A percentile compares a stretch with the other conserved stretches of the same genome.
These are phyloP conservation scores for Euwallacea fornicatus DNA, from an alignment of 1,140 invertebrate species.

Conservation along the genomic window DNA sequence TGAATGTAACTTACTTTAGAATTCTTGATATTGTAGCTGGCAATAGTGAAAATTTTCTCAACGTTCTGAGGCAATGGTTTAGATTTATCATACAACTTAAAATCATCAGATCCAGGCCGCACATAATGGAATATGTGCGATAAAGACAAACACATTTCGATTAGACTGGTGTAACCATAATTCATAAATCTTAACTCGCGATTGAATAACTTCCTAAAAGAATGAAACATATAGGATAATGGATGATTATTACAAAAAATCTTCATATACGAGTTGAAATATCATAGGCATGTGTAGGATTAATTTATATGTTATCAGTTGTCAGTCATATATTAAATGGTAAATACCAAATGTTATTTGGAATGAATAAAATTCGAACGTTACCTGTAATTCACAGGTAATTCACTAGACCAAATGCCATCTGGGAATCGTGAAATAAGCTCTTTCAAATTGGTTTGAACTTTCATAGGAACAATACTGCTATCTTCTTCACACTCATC, in stretches of 20 bases:
- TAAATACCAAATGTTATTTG: no score
- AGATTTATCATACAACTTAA: conserved; percentile 35
- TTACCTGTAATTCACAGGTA: conserved; percentile 36
- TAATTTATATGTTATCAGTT: not conserved
- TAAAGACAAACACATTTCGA: conserved; percentile 36
- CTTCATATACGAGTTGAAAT: no score
- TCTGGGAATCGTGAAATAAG: conserved; percentile 34
- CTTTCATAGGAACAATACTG: conserved; percentile 22
- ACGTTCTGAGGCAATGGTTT: conserved; percentile 30
- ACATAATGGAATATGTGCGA: conserved; percentile 37
- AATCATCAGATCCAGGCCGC: conserved; percentile 34
- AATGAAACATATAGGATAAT: conserved; percentile 2
- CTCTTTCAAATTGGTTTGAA: conserved; percentile 33
- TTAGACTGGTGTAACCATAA: conserved; percentile 35
- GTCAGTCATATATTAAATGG: not conserved
- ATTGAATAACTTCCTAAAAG: conserved; percentile 29
- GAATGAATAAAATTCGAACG: not conserved
- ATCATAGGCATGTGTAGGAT: no score
- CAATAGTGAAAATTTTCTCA: conserved; percentile 34
- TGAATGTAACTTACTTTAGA: not conserved
- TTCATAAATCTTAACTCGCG: conserved; percentile 18
- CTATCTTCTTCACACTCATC: conserved; percentile 9
- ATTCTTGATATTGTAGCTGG: conserved; percentile 21
- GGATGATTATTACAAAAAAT: not conserved
- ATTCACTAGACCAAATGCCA: conserved; percentile 36